Conservation (phyloP, 2,797 vertebrate genomes). For the Acipenser oxyrinchus region DNA sequence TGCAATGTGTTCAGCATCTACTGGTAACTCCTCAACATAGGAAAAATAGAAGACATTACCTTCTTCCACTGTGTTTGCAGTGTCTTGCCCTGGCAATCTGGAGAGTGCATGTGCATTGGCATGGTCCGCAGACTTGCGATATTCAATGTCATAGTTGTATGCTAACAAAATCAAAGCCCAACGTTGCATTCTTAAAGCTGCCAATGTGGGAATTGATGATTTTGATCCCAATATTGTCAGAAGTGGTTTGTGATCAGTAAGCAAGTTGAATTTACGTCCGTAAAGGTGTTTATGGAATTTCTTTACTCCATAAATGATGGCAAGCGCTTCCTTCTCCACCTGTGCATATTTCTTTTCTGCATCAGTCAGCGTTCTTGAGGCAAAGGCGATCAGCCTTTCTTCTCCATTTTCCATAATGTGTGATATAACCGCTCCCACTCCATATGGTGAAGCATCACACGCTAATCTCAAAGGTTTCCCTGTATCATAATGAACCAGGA, state of each 20-base stretch:
- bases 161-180: conserved; percentile 7
- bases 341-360: too few relatives aligned
- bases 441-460: conserved; percentile 8
- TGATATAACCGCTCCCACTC: conserved; percentile 3
- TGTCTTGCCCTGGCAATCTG: conserved; percentile 6
- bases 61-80: conserved; percentile 7
- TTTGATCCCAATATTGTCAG: too few relatives aligned
- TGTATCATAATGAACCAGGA: conserved; percentile 4
- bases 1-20: background rate
- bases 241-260: too few relatives aligned
- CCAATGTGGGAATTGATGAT: too few relatives aligned
- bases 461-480: conserved; percentile 11
- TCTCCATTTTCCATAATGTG: conserved; percentile 2
- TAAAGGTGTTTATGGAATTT: too few relatives aligned
- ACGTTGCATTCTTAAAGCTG: too few relatives aligned
- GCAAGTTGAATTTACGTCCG: too few relatives aligned
- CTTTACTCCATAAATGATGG: too few relatives aligned
- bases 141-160: conserved; percentile 9
- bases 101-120: conserved; percentile 5
- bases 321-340: too few relatives aligned
- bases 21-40: background rate
- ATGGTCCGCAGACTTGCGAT: background rate
- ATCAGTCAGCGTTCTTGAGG: too few relatives aligned
- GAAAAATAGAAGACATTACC: conserved; percentile 7
- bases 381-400: too few relatives aligned